Percentiles rank a stretch among this genome's conserved stretches.
These are phyloP conservation scores for Seira sanloemensis DNA, from an alignment of 2,888 invertebrate species.

Conservation along the genomic window DNA sequence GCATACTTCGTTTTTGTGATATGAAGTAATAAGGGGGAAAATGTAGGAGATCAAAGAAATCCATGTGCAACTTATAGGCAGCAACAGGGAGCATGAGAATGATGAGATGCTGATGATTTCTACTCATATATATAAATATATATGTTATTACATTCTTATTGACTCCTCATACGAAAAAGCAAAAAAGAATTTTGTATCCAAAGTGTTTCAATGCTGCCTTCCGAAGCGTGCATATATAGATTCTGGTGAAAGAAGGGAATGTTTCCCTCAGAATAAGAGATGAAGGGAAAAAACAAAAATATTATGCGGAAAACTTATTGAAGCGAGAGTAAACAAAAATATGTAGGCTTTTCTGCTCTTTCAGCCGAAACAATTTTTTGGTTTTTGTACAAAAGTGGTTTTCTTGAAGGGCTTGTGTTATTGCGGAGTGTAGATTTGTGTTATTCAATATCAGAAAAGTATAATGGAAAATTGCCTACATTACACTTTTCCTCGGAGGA, in stretches of 20 bases:
- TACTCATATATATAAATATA: conserved; percentile 28
- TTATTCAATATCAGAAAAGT: not conserved
- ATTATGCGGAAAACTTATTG: not conserved
- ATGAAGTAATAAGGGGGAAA: not conserved
- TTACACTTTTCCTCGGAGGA: not conserved
- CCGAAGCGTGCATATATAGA: not conserved
- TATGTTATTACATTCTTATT: conserved; percentile 45
- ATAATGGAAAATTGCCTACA: not conserved
- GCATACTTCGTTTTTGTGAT: no score
- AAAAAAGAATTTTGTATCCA: not conserved
- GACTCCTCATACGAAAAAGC: conserved; percentile 44
- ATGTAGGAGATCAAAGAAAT: not conserved
- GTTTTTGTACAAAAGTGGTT: not conserved
- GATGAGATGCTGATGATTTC: conserved; percentile 43
- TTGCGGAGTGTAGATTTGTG: not conserved
- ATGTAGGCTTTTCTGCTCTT: not conserved
- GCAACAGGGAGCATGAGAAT: conserved; percentile 51
- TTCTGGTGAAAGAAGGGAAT: not conserved
- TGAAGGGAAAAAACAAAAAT: not conserved
- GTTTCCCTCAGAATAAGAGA: not conserved
- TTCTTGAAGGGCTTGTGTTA: not conserved
- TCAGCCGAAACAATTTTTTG: not conserved
- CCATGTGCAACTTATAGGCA: conserved; percentile 6
- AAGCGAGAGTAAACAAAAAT: not conserved
- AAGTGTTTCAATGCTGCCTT: not conserved